Evolutionary conservation across 1,140 invertebrate genomes (phyloP), one percentile per base, ranked within the genome.

Genomic region (Caenorhabditis briggsae): DNA sequence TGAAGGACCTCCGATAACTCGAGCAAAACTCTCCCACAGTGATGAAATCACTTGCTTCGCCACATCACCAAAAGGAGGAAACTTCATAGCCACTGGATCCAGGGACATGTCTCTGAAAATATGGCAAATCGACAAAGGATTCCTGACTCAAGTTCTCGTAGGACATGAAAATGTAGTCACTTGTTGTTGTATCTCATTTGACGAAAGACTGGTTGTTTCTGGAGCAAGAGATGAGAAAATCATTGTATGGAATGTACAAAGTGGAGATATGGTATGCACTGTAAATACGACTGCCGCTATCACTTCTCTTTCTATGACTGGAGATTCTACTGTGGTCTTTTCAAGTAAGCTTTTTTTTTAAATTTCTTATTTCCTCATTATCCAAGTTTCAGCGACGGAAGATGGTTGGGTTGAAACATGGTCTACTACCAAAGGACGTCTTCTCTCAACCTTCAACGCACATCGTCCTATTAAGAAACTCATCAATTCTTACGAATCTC

Each of bases 241-340:
- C 0, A 89, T 89, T 16, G 64, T 89, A 6, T 89, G 88, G 88
- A 88, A 87, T 59, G 88, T 89, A 11, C 61, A 82, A 43, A 89
- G 89, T 59, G 88, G 88, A 56, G 82, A 87, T 50, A 89, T 85
- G 55, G 23, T 89, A n/a, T 89, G 90, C 23, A 87, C 65, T 18
- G 41, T 89, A 11, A 86, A 95, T 16, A 83, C 65, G 7, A 82
- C 78, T 41, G 70, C 88, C 18, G 65, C 83, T 9, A 50, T 89
- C n/a, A 78, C 87, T 8, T 59, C 87, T 16, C 78, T 89, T 16
- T 64, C 74, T 18, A 70, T 89, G 20, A 88, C 88, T 58, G 55
- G 58, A 41, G 88, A 89, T 83, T 88, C 83, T n/a, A 74, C 88
- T 41, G 87, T 89, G 33, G 82, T 84, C 7, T 88, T 89, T 33